phyloP scores from a whole-genome alignment of 2,113 vertebrate genomes.

The Petrocephalus microphthalmus region DNA sequence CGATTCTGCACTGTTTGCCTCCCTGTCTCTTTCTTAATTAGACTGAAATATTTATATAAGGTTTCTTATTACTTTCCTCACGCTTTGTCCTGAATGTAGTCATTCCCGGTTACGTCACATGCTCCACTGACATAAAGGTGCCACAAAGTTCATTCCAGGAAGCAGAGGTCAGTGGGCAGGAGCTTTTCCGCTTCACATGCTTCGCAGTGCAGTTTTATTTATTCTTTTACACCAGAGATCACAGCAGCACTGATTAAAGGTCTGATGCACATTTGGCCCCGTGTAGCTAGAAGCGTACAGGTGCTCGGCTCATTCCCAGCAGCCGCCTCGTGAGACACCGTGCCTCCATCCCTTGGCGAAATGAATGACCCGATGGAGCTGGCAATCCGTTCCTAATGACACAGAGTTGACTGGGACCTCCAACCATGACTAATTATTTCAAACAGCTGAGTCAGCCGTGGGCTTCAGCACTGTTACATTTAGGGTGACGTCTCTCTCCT shows the following conservation, averaged over 20 bases:
- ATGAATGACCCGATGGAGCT: not conserved
- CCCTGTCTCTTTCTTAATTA: slow-evolving; percentile 1
- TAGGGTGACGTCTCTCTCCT: not conserved
- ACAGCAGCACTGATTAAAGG: not conserved
- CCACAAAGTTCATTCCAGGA: not conserved
- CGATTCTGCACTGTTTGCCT: not conserved
- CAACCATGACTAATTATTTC: not conserved
- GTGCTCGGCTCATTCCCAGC: not conserved
- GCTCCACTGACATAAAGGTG: not conserved
- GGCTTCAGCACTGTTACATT: not conserved
- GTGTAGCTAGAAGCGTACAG: not conserved
- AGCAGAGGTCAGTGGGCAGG: not conserved
- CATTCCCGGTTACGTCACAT: not conserved
- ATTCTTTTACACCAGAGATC: not conserved
- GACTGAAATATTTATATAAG: not conserved
- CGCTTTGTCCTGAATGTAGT: not conserved
- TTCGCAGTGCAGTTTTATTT: not conserved
- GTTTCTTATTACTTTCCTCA: not conserved
- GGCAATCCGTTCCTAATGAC: not conserved
- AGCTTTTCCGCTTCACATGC: not conserved
- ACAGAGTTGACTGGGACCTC: not conserved
- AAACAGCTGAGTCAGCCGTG: not conserved
- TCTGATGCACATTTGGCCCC: too few relatives aligned
- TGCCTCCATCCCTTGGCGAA: not conserved
- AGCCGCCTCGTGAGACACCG: not conserved